A percentile compares a stretch with the other conserved stretches of the same genome.
Evolutionary conservation across 1,140 invertebrate species (phyloP).

Genomic region (Glossosoma conforme): DNA sequence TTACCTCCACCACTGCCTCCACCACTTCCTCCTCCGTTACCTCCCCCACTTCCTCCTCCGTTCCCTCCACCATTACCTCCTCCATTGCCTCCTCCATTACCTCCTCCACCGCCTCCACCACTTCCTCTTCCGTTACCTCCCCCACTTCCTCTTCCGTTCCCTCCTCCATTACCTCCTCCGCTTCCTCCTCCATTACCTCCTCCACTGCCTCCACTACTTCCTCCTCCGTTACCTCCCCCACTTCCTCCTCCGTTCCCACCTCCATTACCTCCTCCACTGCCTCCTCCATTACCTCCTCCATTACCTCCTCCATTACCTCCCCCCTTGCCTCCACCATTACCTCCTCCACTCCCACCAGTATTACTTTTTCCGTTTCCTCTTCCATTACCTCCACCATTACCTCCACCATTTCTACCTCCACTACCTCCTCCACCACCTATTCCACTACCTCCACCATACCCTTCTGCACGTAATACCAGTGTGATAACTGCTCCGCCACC

Average conservation of each 20-base stretch:
- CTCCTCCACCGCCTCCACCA: too few species aligned
- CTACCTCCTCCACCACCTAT: constrained; percentile 2
- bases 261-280: constrained; percentile 23
- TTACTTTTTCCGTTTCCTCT: constrained; percentile 11
- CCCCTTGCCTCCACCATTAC: too few species aligned
- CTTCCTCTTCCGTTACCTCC: neutral
- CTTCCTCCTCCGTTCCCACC: constrained; percentile 7
- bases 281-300: constrained; percentile 27
- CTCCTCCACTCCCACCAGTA: constrained; percentile 10
- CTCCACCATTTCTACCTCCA: constrained; percentile 35
- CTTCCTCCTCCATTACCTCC: neutral
- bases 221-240: constrained; percentile 1
- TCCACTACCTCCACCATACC: constrained; percentile 27
- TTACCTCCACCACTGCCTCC: too few species aligned
- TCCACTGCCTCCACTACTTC: neutral
- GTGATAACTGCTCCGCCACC: constrained; percentile 1
- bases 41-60: too few species aligned
- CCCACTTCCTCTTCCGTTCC: neutral
- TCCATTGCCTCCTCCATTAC: too few species aligned
- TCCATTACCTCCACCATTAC: constrained; percentile 30
- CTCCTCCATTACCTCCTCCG: neutral
- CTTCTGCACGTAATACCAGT: constrained; percentile 33
- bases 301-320: too few species aligned
- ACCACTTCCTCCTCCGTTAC: too few species aligned
- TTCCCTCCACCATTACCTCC: too few species aligned